Conservation (phyloP, 2,113 vertebrate species). For the Clarias batrachus region DNA sequence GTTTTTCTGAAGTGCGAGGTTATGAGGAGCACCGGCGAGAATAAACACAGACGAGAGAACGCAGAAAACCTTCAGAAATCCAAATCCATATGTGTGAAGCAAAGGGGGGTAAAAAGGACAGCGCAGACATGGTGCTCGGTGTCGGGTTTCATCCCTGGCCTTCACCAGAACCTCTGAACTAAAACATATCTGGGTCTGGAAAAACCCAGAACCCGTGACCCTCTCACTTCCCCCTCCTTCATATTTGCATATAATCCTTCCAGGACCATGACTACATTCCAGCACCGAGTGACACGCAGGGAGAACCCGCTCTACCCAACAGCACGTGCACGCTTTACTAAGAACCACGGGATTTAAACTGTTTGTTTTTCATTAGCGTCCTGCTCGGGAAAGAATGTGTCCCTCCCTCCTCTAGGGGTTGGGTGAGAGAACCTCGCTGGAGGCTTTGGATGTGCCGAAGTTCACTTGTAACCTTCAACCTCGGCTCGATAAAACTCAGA, state of each 20-base stretch:
- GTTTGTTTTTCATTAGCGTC: conserved; percentile 80
- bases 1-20: not conserved
- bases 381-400: conserved; percentile 72
- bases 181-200: conserved; percentile 37
- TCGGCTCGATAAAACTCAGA: conserved; percentile 17
- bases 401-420: conserved; percentile 63
- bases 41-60: conserved; percentile 3
- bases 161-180: conserved; percentile 49
- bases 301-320: conserved; percentile 43
- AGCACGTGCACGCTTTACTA: conserved; percentile 50
- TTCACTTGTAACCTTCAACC: conserved; percentile 21
- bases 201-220: conserved; percentile 41
- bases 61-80: not conserved
- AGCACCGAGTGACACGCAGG: conserved; percentile 48
- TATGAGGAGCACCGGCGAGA: not conserved
- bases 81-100: not conserved
- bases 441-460: conserved; percentile 46
- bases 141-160: conserved; percentile 19
- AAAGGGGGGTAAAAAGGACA: not conserved
- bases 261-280: conserved; percentile 61
- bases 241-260: conserved; percentile 61
- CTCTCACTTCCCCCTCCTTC: conserved; percentile 40
- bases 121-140: not conserved
- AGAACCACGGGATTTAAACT: conserved; percentile 72
- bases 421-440: conserved; percentile 69